Evolutionary conservation across 2,888 invertebrate genomes (phyloP), one percentile per base, ranked within the genome.

Genomic region (Hemicrepidius hirtus): DNA sequence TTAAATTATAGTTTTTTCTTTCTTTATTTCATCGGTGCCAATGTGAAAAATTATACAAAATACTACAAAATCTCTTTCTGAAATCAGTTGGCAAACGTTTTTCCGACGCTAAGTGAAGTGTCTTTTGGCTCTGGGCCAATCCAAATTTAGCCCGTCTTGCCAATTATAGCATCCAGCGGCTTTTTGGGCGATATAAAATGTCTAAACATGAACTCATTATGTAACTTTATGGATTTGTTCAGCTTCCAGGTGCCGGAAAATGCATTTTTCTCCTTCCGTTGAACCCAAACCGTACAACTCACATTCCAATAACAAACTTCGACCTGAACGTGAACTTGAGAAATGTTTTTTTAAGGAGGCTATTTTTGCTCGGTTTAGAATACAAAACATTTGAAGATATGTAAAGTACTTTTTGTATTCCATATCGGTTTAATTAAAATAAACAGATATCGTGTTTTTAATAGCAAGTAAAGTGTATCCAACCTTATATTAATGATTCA

Each of bases 131-230:
- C 3, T 20, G 3, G 21, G 76, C 76, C 76, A 76, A 66, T 40
- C 69, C 73, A 76, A 71, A 71, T 75, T 68, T 76, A 76, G 71
- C 49, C 44, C 60, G 63, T 71, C 68, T 75, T 71, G 75, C 75
- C 75, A 75, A 75, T 73, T 76, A 68, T 75, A 75, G 75, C 55
- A 68, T 53, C 74, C 53, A 50, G 59, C 68, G 67, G 73, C 71
- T 44, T 68, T 75, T 71, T 55, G 50, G 68, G 50, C 46, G 71
- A 65, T 71, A 66, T 63, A 63, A 69, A 46, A 68, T 46, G 60
- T 59, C 72, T 72, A 75, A 75, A 75, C 73, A 66, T 68, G 70
- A 70, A 71, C 55, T 59, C 46, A 50, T 71, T 71, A 71, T 64
- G 65, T 44, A 71, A 71, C 32, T 71, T 57, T 49, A 40, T 55